A percentile compares a stretch with the other conserved stretches of the same genome.
Conservation (phyloP, 2,797 vertebrate species). For the Podarcis siculus region DNA sequence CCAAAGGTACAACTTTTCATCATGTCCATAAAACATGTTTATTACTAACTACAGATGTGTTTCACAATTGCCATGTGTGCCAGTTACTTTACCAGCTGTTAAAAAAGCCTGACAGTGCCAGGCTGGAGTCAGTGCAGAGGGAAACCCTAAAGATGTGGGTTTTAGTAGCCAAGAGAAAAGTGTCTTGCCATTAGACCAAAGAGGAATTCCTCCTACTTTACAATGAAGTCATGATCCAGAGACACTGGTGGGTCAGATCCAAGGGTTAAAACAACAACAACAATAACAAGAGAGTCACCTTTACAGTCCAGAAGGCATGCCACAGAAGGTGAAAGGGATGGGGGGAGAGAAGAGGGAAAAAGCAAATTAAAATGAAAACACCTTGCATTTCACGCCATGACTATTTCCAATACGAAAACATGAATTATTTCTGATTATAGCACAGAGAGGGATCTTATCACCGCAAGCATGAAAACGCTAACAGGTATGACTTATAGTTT, state of each 20-base stretch:
- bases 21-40: background rate
- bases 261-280: too few relatives aligned
- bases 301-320: too few relatives aligned
- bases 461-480: slow-evolving; percentile 53
- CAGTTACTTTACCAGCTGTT: background rate
- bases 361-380: background rate
- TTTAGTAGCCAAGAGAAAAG: slow-evolving; percentile 46
- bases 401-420: background rate
- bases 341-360: background rate
- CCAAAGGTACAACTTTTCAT: slow-evolving; percentile 59
- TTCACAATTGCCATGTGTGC: background rate
- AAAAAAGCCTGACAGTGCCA: background rate
- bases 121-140: background rate
- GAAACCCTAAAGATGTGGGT: background rate
- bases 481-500: slow-evolving; percentile 68
- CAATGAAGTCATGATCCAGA: background rate
- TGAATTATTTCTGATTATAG: slow-evolving; percentile 61
- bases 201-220: slow-evolving; percentile 26
- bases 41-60: background rate
- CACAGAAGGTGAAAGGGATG: too few relatives aligned
- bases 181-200: background rate
- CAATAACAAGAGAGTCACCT: too few relatives aligned
- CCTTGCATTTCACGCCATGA: background rate
- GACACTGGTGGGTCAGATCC: background rate
- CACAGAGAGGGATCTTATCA: slow-evolving; percentile 35